These are phyloP conservation scores for Sesia bembeciformis DNA, from an alignment of 2,888 invertebrate genomes.

Conservation along the genomic window DNA sequence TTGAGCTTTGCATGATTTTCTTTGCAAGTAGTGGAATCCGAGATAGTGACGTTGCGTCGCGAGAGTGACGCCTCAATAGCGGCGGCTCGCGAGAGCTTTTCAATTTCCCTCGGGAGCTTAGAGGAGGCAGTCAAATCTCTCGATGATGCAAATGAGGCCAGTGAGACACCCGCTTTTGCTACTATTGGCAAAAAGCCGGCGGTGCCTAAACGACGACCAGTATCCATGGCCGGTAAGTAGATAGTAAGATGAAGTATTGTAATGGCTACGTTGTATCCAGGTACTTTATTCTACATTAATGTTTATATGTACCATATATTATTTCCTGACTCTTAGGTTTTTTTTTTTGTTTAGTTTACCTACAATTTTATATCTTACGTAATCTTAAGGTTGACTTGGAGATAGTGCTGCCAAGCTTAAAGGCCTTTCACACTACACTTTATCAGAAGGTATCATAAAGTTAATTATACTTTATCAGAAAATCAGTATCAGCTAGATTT, in stretches of 20 bases:
- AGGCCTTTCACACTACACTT: no score
- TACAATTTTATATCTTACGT: no score
- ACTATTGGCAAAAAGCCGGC: constrained; percentile 67
- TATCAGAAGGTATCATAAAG: no score
- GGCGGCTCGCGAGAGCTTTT: constrained; percentile 64
- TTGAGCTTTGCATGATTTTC: constrained; percentile 34
- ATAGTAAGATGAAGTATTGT: neutral
- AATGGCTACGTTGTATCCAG: no score
- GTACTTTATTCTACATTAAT: no score
- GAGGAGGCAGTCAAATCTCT: constrained; percentile 61
- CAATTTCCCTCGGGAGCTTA: constrained; percentile 60
- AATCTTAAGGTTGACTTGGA: no score
- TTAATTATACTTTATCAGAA: no score
- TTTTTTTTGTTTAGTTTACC: no score
- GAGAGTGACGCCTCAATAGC: constrained; percentile 61
- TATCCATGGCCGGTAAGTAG: constrained; percentile 76
- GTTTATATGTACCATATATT: no score
- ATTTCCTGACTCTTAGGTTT: no score
- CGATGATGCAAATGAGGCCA: constrained; percentile 52
- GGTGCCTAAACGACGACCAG: constrained; percentile 70
- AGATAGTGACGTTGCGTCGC: constrained; percentile 70
- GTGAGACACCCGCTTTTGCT: constrained; percentile 53
- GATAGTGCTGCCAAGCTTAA: no score
- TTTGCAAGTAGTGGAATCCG: constrained; percentile 42
- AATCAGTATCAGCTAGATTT: no score